A percentile compares a stretch with the other conserved stretches of the same genome.
Evolutionary conservation across 2,888 invertebrate genomes (phyloP).

Genomic region (Drosophila atripex): DNA sequence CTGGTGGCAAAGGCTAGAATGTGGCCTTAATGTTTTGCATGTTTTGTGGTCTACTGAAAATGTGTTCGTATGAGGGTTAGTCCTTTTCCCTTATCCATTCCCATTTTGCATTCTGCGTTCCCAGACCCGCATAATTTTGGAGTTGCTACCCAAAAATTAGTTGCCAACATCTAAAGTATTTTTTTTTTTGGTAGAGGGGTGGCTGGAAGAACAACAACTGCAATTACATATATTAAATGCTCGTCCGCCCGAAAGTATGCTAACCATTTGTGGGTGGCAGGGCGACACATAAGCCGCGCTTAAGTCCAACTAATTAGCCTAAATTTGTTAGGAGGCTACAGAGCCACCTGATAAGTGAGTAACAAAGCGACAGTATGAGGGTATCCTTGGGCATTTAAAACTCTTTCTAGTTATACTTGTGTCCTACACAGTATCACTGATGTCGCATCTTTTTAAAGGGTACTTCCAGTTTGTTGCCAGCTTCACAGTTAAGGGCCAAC

Average conservation of each 20-base stretch:
- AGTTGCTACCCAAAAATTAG: slow-evolving; percentile 41
- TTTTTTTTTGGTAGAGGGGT: slow-evolving; percentile 14
- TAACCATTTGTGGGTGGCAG: slow-evolving; percentile 54
- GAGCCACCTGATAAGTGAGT: slow-evolving; percentile 63
- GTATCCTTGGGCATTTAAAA: background rate
- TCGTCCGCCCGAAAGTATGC: slow-evolving; percentile 49
- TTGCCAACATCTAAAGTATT: slow-evolving; percentile 38
- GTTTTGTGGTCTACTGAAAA: slow-evolving; percentile 71
- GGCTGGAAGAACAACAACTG: slow-evolving; percentile 44
- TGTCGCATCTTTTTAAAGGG: slow-evolving; percentile 14
- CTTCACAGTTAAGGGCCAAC: background rate
- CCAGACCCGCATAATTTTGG: slow-evolving; percentile 16
- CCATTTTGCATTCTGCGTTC: too few relatives aligned
- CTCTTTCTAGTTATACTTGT: background rate
- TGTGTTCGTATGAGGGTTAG: slow-evolving; percentile 35
- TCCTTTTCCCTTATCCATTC: background rate
- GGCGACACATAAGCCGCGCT: slow-evolving; percentile 56
- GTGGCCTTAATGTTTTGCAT: slow-evolving; percentile 68
- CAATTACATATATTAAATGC: slow-evolving; percentile 58
- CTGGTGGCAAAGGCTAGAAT: slow-evolving; percentile 30
- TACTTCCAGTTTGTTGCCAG: background rate
- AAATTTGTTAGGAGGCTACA: slow-evolving; percentile 59
- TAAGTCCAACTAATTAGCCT: slow-evolving; percentile 76
- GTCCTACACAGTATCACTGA: background rate
- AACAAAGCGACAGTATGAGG: background rate